Conservation (phyloP, 2,113 vertebrate genomes). For the Melozone crissalis region DNA sequence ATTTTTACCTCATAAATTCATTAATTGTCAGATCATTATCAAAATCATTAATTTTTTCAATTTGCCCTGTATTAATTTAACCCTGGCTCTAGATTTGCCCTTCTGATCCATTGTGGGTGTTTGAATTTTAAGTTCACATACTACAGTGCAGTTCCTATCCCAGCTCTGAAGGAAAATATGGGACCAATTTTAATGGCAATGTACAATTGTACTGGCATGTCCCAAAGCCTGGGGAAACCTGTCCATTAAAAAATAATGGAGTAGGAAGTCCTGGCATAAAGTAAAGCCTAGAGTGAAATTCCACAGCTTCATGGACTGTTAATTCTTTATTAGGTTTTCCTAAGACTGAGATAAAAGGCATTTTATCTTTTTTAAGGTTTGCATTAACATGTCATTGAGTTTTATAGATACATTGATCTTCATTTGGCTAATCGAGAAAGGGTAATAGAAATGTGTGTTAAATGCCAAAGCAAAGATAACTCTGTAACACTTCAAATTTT, state of each 20-base stretch:
- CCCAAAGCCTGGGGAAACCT: constrained; percentile 46
- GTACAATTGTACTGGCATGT: not conserved
- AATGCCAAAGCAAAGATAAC: constrained; percentile 43
- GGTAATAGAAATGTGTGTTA: constrained; percentile 56
- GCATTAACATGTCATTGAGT: constrained; percentile 68
- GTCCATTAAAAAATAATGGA: constrained; percentile 72
- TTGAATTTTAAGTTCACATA: not conserved
- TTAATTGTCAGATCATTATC: not conserved
- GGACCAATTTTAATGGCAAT: not conserved
- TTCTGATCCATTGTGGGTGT: not conserved
- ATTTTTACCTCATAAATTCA: not conserved
- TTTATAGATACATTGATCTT: constrained; percentile 74
- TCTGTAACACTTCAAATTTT: not conserved
- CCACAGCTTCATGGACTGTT: constrained; percentile 71
- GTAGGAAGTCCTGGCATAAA: constrained; percentile 69
- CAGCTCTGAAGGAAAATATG: not conserved
- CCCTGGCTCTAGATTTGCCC: not conserved
- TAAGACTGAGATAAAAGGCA: constrained; percentile 74
- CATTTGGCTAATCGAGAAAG: constrained; percentile 66
- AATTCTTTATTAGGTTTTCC: constrained; percentile 81
- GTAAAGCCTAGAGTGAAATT: constrained; percentile 73
- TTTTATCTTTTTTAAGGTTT: constrained; percentile 78
- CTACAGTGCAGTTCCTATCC: not conserved
- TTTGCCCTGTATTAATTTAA: not conserved
- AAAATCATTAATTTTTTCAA: not conserved